phyloP scores from a whole-genome alignment of 2,797 vertebrate genomes.

The Hypotaenidia okinawae region DNA sequence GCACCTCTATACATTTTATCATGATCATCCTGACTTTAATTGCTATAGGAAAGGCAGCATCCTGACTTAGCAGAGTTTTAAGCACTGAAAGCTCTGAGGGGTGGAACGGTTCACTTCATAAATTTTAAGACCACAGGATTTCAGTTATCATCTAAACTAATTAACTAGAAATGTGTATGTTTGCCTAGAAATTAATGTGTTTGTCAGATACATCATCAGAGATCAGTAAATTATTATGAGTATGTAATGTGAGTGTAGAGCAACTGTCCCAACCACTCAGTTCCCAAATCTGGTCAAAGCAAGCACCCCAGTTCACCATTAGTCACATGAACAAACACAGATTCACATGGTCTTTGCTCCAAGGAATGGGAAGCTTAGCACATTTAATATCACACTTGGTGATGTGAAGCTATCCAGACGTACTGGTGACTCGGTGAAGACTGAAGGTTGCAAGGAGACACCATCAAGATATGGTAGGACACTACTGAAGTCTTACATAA shows the following conservation, averaged over 20 bases:
- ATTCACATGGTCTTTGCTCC: background rate
- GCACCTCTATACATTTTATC: background rate
- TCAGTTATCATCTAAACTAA: background rate
- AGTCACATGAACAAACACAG: background rate
- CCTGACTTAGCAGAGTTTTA: background rate
- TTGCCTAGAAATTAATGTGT: background rate
- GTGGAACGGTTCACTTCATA: background rate
- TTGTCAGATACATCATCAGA: background rate
- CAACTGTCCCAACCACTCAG: background rate
- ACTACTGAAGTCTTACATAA: background rate
- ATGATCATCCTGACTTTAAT: background rate
- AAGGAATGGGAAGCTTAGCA: background rate
- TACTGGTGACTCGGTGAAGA: background rate
- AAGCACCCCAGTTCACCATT: background rate
- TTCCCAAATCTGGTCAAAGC: background rate
- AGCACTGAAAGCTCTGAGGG: background rate
- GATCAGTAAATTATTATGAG: background rate
- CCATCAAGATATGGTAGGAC: background rate
- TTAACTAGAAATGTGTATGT: background rate
- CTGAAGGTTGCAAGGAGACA: background rate
- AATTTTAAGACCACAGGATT: background rate
- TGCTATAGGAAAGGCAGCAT: background rate
- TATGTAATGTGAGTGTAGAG: fast-evolving
- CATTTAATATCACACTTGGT: too few relatives aligned
- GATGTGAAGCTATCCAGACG: background rate